Evolutionary conservation across 1,140 invertebrate species (phyloP).

Genomic region (Zeugodacus cucurbitae): DNA sequence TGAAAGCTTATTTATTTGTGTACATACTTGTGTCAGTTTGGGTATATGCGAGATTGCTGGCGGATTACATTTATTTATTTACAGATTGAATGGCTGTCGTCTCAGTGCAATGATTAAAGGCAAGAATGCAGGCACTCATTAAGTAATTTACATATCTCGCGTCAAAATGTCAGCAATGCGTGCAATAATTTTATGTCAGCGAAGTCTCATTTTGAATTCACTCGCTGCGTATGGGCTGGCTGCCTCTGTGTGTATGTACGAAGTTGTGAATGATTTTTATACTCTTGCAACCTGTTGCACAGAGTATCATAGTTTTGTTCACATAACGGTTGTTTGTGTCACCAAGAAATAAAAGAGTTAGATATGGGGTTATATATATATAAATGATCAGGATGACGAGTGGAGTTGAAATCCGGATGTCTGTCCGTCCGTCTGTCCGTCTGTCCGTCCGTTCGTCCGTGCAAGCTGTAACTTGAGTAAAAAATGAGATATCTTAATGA

Average conservation of each 20-base stretch:
- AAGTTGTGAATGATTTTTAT: no score
- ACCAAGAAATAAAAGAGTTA: no score
- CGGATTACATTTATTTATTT: constrained; percentile 29
- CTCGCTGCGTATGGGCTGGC: not conserved
- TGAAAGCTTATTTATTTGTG: constrained; percentile 18
- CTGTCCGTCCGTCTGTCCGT: no score
- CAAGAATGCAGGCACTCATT: constrained; percentile 36
- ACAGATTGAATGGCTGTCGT: constrained; percentile 22
- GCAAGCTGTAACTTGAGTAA: no score
- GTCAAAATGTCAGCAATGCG: constrained; percentile 42
- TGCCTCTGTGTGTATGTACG: not conserved
- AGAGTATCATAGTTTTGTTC: no score
- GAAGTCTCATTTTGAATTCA: not conserved
- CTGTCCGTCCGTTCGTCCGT: no score
- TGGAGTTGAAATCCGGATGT: no score
- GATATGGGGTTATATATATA: no score
- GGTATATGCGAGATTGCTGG: not conserved
- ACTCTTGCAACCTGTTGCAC: no score
- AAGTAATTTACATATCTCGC: constrained; percentile 42
- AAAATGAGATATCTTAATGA: no score
- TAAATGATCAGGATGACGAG: no score
- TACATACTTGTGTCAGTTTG: constrained; percentile 21
- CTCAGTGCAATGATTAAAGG: constrained; percentile 31
- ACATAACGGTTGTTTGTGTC: no score
- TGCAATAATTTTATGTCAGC: constrained; percentile 34